Evolutionary conservation across 2,113 vertebrate species (phyloP), one percentile per base, ranked within the genome.

Genomic region (Melanerpes aurifrons): DNA sequence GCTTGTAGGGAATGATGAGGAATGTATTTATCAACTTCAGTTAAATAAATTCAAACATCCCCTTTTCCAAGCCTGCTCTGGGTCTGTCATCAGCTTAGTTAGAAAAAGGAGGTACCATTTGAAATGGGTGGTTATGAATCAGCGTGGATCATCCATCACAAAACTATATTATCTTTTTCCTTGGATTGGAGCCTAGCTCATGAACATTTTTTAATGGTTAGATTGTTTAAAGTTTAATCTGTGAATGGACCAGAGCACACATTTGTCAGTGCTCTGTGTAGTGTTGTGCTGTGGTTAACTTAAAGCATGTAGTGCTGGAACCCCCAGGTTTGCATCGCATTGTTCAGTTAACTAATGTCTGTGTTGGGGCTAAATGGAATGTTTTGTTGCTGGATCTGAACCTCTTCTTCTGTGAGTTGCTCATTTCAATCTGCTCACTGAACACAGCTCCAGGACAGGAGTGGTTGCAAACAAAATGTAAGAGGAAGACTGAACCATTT

Each of bases 11-110:
- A 82, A 64, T 83, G 47, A 19, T 84, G 40, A 48, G 66, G 75
- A 83, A 69, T 80, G 47, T 67, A 28, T 97, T 96, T 89, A 21
- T 93, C 94, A 66, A 58, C 71, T 93, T 89, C 74, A 75, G 28
- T 72, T 88, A 45, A 78, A 69, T n/a, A 86, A 93, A 58, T 64
- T 89, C 40, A 88, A 31, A 73, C 62, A 68, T 93, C 47, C 68
- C 25, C 40, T 45, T 12, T 92, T 91, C 83, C 69, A 67, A 67
- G 68, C 56, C 64, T 29, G 50, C 74, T 67, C 56, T 64, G 63
- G 87, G 48, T 81, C 89, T 93, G 70, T 73, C 94, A 77, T 89
- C 62, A 72, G 82, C 90, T 89, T 80, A 61, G 21, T 25, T 32
- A 82, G 59, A 88, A 82, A 87, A 83, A 58, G 70, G 56, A 54